Evolutionary conservation across 2,797 vertebrate species (phyloP).

Genomic region (Poeciliopsis presidionis): DNA sequence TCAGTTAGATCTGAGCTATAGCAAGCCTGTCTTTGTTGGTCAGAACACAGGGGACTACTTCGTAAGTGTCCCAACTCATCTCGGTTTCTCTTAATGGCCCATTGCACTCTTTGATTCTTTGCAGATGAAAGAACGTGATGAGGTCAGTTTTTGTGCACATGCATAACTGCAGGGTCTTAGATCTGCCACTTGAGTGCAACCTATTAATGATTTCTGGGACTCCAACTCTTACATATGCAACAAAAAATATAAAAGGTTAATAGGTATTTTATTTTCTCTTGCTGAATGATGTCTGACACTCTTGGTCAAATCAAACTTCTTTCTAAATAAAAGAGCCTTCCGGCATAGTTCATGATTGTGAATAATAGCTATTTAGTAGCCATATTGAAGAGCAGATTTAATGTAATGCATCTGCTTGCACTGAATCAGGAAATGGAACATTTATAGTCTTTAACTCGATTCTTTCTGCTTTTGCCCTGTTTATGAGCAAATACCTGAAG

Average conservation of each 20-base stretch:
- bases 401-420: conserved; percentile 31
- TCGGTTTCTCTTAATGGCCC: conserved; percentile 62
- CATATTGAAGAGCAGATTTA: conserved; percentile 48
- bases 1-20: conserved; percentile 39
- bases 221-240: conserved; percentile 56
- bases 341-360: conserved; percentile 32
- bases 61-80: conserved; percentile 51
- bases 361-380: conserved; percentile 35
- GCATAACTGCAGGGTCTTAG: conserved; percentile 60
- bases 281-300: conserved; percentile 26
- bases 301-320: conserved; percentile 40
- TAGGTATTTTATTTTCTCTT: conserved; percentile 59
- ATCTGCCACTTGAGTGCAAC: conserved; percentile 60
- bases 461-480: conserved; percentile 26
- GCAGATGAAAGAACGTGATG: conserved; percentile 74
- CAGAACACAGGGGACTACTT: conserved; percentile 50
- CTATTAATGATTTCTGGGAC: conserved; percentile 75
- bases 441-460: conserved; percentile 38
- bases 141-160: conserved; percentile 63
- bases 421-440: conserved; percentile 39
- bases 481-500: conserved; percentile 18
- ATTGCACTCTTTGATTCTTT: conserved; percentile 77
- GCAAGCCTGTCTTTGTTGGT: conserved; percentile 63
- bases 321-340: conserved; percentile 47
- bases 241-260: conserved; percentile 67